Base-by-base conservation (phyloP, 2,888 invertebrate genomes). In the Bugula neritina region DNA sequence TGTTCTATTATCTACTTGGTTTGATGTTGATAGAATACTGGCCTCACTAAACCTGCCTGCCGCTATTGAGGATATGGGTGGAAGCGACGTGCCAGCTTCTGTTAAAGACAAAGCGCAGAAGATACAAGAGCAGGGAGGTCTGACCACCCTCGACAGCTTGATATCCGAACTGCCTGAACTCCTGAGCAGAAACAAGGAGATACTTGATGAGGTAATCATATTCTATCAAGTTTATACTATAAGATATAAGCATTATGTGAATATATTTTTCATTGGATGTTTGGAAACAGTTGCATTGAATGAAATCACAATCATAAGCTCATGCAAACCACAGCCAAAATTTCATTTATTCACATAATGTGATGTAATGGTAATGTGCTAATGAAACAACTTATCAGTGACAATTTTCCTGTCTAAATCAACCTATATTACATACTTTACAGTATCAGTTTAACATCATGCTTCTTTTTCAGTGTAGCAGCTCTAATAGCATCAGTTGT, bases 41-140 rank as follows among this genome's bases (percentile, higher is more conserved):
- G 93, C 96, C 0, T 94, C 94, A 74, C 87, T 98, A 76, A 97
- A 94, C 87, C 88, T 99, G 79, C 98, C 99, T 10, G 98, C 97
- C n/a, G 94, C 96, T 71, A 88, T 98, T 72, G 98, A 99, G 86
- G 90, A 90, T 77, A 75, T 82, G 54, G 85, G 84, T 27, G 88
- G 89, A 5, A 88, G 89, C 55, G 89, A 89, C 71, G 87, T 98
- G 77, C 98, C 99, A 0, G 93, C 90, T 72, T 94, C 95, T 21
- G 87, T 99, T 75, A 86, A 90, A 72, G 92, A 92, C 77, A 96
- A 96, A 85, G 91, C 94, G 0, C 88, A 88, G 69, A 88, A 89
- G 76, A 89, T 97, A 63, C 88, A 89, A 75, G 88, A 88, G 43
- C 88, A 89, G 72, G 95, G 95, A 58, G 96, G 97, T 0, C 86